Base-by-base conservation (phyloP, 2,797 vertebrate genomes). In the Cuculus canorus region DNA sequence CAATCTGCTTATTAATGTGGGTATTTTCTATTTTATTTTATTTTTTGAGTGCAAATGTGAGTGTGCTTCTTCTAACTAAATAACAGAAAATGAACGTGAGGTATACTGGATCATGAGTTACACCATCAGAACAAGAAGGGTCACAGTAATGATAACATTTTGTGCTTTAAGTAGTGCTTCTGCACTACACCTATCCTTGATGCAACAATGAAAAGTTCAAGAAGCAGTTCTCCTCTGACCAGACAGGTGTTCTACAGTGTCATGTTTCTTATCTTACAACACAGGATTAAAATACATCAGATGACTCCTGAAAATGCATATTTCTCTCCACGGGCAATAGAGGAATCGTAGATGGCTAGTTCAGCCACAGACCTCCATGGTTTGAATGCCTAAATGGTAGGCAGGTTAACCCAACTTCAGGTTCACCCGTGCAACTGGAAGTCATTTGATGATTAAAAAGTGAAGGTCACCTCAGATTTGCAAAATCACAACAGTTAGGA, bases 41-140 rank as follows among this genome's bases (percentile, higher is more conserved):
- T 30, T 53, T 45, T 10, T 48, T 77, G 59, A 47, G 24, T 18
- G 21, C 63, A 7, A 53, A 10, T 5, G 7, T 14, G 30, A 52
- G 39, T 2, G 6, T 72, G 57, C n/a, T 45, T 1, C 69, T 72
- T 76, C 37, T 53, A 24, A 37, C 16, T 23, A 1, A 0, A 0
- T 25, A 35, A 14, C 24, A 53, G 32, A 69, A 65, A 69, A 39
- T 19, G 56, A 53, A 3, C 32, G 11, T 3, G 7, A 52, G 61
- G 9, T 53, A 10, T 63, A n/a, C 23, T 22, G 43, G 57, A 9
- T 32, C 28, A 4, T 2, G 28, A 23, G 33, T 60, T 71, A 47
- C 30, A 16, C 63, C 17, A 11, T 45, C 21, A 23, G 39, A 71
- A 63, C 57, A 37, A n/a, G 76, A 68, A 56, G 33, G 30, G 54